Percentiles rank a stretch among this genome's conserved stretches.
phyloP scores from a whole-genome alignment of 2,888 invertebrate species.

The Drosophila acutilabella region DNA sequence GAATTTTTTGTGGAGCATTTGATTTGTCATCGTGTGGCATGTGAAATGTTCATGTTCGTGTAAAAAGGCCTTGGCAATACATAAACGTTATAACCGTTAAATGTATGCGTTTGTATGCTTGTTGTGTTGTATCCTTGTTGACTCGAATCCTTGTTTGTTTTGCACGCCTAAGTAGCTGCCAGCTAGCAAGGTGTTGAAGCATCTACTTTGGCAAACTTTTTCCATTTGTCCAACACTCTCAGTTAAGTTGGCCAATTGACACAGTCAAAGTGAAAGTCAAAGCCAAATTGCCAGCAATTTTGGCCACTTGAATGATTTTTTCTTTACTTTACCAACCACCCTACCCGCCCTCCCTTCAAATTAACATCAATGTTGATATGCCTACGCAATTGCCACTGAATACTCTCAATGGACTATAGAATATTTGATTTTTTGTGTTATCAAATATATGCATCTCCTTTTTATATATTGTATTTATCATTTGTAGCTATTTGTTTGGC shows the following conservation, averaged over 20 bases:
- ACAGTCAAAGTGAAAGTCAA: conserved; percentile 17
- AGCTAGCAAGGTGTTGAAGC: conserved; percentile 40
- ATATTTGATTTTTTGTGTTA: background rate
- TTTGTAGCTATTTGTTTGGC: background rate
- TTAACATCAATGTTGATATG: background rate
- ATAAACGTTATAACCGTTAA: conserved; percentile 14
- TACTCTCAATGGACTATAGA: background rate
- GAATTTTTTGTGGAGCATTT: conserved; percentile 20
- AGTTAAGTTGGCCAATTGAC: conserved; percentile 30
- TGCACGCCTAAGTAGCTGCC: conserved; percentile 18
- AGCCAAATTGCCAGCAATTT: conserved; percentile 25
- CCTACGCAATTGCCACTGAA: conserved; percentile 1
- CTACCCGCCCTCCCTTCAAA: background rate
- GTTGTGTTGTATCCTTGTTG: background rate
- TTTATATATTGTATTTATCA: background rate
- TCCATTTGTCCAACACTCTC: conserved; percentile 13
- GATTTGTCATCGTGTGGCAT: conserved; percentile 51
- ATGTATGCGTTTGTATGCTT: conserved; percentile 17
- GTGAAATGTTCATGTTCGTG: conserved; percentile 29
- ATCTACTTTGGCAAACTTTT: conserved; percentile 35
- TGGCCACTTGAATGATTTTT: conserved; percentile 26
- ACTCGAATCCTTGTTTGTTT: too few species aligned
- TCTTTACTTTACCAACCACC: background rate
- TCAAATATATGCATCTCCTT: background rate
- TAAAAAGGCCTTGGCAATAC: conserved; percentile 20